Evolutionary conservation across 2,888 invertebrate species (phyloP).

Genomic region (Caenorhabditis japonica): DNA sequence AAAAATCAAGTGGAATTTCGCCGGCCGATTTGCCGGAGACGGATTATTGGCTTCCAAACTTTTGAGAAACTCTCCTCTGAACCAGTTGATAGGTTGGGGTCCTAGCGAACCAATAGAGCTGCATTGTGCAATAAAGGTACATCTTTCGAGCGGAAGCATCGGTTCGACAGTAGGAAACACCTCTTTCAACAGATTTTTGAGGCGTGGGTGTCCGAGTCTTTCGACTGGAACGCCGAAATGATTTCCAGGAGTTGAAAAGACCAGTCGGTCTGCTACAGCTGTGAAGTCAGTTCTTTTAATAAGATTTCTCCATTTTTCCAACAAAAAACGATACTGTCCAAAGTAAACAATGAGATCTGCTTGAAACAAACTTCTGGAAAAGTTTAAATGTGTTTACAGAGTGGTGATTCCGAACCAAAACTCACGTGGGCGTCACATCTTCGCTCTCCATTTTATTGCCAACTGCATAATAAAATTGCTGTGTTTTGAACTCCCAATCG

Average conservation of each 20-base stretch:
- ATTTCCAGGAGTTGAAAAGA: conserved; percentile 70
- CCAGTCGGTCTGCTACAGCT: conserved; percentile 56
- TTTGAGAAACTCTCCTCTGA: conserved; percentile 85
- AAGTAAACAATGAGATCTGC: conserved; percentile 54
- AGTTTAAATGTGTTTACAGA: neutral
- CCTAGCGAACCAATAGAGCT: conserved; percentile 82
- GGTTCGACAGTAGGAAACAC: neutral
- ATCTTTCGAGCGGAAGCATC: neutral
- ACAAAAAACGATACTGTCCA: neutral
- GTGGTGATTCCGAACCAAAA: too few species aligned
- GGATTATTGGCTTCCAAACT: conserved; percentile 77
- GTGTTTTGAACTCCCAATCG: conserved; percentile 71
- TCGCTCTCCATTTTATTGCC: conserved; percentile 15
- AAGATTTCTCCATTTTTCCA: conserved; percentile 44
- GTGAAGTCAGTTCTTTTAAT: conserved; percentile 46
- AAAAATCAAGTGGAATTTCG: conserved; percentile 80
- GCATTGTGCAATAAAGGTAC: conserved; percentile 60
- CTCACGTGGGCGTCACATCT: neutral
- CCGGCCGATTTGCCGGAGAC: conserved; percentile 1
- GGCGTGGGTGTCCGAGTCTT: conserved; percentile 36
- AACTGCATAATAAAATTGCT: conserved; percentile 65
- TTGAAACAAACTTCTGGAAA: conserved; percentile 39
- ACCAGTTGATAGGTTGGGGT: conserved; percentile 82
- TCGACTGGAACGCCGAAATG: conserved; percentile 39
- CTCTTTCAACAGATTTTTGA: conserved; percentile 11